Conservation (phyloP, 64 coral and sea anemone species). For the Montipora cactus region DNA sequence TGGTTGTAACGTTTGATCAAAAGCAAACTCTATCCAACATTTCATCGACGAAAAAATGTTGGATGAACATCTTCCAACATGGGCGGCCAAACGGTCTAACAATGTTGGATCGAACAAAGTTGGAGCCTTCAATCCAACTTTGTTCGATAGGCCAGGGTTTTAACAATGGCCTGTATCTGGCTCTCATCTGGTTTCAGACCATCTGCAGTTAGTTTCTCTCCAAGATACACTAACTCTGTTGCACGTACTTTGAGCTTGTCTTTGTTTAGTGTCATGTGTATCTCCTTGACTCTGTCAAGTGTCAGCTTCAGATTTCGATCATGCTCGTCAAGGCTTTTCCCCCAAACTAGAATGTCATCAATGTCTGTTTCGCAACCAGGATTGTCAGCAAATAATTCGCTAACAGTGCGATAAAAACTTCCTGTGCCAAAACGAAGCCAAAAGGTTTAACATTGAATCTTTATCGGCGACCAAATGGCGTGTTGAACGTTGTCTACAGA, state of each 20-base stretch:
- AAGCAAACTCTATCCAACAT: too few species aligned
- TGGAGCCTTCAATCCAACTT: too few species aligned
- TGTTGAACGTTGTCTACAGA: conserved; percentile 37
- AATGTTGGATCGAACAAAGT: too few species aligned
- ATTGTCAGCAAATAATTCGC: conserved; percentile 30
- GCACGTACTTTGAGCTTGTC: conserved; percentile 28
- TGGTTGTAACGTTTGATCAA: too few species aligned
- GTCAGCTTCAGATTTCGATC: neutral
- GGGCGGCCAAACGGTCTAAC: too few species aligned
- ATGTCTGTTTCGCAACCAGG: conserved; percentile 42
- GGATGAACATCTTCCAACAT: too few species aligned
- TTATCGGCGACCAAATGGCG: conserved; percentile 36
- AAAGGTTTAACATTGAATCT: conserved; percentile 41
- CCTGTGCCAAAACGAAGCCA: conserved; percentile 56
- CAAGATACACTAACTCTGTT: conserved; percentile 15
- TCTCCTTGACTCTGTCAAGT: conserved; percentile 30
- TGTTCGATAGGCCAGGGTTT: too few species aligned
- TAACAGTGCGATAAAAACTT: conserved; percentile 47
- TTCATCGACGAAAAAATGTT: too few species aligned
- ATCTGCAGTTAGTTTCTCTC: conserved; percentile 51
- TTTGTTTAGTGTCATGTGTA: conserved; percentile 19
- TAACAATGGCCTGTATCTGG: conserved; percentile 33
- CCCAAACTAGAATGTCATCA: conserved; percentile 68
- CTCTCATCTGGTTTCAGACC: conserved; percentile 32
- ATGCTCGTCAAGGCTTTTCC: conserved; percentile 49